Evolutionary conservation across 2,113 vertebrate species (phyloP).

Genomic region (Balaeniceps rex): DNA sequence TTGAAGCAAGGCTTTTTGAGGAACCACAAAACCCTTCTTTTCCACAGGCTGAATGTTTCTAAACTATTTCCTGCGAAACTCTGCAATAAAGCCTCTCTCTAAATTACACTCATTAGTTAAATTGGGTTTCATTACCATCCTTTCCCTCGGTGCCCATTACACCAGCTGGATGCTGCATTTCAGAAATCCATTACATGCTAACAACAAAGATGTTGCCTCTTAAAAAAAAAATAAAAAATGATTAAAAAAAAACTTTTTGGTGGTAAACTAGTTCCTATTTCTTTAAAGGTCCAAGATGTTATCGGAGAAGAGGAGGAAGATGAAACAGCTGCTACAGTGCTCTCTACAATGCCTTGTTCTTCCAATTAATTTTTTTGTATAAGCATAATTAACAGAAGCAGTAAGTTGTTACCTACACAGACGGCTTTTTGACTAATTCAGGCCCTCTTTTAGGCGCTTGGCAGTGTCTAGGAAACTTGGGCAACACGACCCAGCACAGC

Average conservation of each 20-base stretch:
- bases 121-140: background rate
- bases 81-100: background rate
- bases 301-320: background rate
- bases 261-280: background rate
- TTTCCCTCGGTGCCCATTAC: background rate
- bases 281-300: background rate
- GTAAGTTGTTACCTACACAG: background rate
- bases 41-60: background rate
- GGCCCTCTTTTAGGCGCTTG: background rate
- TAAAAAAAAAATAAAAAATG: background rate
- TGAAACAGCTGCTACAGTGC: background rate
- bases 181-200: background rate
- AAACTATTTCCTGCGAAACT: background rate
- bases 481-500: background rate
- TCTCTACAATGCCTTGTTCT: background rate
- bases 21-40: background rate
- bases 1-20: background rate
- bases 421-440: background rate
- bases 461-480: background rate
- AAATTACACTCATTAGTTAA: conserved; percentile 22
- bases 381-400: background rate
- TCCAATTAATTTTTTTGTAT: background rate
- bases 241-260: background rate
- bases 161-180: background rate
- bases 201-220: background rate